A percentile compares a stretch with the other conserved stretches of the same genome.
Conservation (phyloP, 2,888 invertebrate genomes). For the Ypsolopha sequella region DNA sequence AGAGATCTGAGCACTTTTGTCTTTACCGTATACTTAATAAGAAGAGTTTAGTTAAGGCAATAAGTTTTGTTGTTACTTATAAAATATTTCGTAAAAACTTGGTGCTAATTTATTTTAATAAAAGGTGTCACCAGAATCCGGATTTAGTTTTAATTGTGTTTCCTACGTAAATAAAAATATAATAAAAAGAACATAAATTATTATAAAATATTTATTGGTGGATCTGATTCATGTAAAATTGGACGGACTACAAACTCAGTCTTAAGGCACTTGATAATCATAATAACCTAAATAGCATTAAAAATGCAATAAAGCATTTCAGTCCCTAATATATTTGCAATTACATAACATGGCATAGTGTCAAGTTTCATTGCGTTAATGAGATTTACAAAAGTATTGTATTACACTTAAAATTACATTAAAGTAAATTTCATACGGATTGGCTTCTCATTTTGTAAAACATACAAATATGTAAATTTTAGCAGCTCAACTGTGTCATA, state of each 20-base stretch:
- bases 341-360: no score
- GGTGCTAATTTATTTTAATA: conserved; percentile 12
- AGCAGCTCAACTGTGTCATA: no score
- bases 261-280: conserved; percentile 4
- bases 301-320: no score
- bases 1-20: no score
- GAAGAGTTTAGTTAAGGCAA: conserved; percentile 1
- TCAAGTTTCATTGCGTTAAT: no score
- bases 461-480: no score
- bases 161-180: not conserved
- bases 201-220: conserved; percentile 4
- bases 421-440: no score
- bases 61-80: not conserved
- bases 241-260: conserved; percentile 10
- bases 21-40: not conserved
- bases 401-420: no score
- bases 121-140: conserved; percentile 6
- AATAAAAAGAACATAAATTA: conserved; percentile 10
- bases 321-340: no score
- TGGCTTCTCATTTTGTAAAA: no score
- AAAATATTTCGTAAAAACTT: not conserved
- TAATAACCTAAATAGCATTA: not conserved
- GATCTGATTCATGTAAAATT: not conserved
- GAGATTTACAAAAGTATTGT: no score
- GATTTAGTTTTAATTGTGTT: not conserved